Evolutionary conservation across 2,113 vertebrate species (phyloP).

Genomic region (Siniperca chuatsi): DNA sequence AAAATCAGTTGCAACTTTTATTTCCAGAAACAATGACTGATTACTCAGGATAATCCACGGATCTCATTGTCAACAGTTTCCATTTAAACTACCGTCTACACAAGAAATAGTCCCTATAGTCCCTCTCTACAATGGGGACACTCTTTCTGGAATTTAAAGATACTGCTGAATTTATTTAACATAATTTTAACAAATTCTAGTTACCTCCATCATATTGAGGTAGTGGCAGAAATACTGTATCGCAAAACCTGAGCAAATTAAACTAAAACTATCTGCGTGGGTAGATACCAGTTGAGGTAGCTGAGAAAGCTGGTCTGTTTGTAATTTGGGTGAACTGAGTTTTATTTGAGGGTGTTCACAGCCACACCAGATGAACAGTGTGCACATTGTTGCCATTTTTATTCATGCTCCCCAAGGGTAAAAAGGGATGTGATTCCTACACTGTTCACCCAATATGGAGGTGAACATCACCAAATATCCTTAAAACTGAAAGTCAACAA

Average conservation of each 20-base stretch:
- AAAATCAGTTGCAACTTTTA: not conserved
- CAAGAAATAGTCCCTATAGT: not conserved
- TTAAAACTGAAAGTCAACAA: slow-evolving; percentile 1
- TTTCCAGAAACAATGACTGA: not conserved
- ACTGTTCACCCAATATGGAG: not conserved
- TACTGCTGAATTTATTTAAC: not conserved
- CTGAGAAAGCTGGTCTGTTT: too few species aligned
- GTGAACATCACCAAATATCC: not conserved
- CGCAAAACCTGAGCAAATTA: not conserved
- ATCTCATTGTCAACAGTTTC: not conserved
- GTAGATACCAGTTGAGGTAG: not conserved
- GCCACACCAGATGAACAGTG: not conserved
- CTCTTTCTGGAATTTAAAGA: not conserved
- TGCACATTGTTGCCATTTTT: not conserved
- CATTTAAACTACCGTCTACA: not conserved
- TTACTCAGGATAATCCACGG: not conserved
- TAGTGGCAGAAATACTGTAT: not conserved
- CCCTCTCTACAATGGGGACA: not conserved
- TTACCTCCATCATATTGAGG: not conserved
- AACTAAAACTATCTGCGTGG: not conserved
- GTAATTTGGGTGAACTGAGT: not conserved
- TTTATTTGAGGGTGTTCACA: not conserved
- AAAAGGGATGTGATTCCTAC: not conserved
- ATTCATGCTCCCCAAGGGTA: not conserved
- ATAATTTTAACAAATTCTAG: not conserved